phyloP scores from a whole-genome alignment of 2,797 vertebrate genomes.

The Sebastes cheni region DNA sequence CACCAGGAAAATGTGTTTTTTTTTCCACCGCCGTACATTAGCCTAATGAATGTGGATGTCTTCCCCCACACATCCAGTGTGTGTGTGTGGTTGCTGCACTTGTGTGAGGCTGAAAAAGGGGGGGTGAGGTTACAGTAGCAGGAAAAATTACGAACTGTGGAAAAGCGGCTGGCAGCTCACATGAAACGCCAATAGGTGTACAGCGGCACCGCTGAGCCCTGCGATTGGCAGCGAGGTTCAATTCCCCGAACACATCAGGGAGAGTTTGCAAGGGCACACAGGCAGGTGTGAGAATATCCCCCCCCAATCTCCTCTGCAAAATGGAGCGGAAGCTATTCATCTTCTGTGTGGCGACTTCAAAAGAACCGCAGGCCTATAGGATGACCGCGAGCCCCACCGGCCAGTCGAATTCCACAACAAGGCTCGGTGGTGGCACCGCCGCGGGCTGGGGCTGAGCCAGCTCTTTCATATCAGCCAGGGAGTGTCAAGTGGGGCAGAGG shows the following conservation, averaged over 20 bases:
- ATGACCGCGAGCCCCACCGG: slow-evolving; percentile 5
- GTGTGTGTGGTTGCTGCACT: slow-evolving; percentile 9
- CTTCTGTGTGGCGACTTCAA: slow-evolving; percentile 59
- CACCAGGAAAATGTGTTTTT: slow-evolving; percentile 66
- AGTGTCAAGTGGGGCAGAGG: slow-evolving; percentile 38
- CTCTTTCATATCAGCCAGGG: slow-evolving; percentile 52
- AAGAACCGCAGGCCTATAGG: slow-evolving; percentile 40
- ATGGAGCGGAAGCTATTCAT: slow-evolving; percentile 47
- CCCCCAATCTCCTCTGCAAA: slow-evolving; percentile 37
- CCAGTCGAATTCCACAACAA: slow-evolving; percentile 28
- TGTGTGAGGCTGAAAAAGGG: slow-evolving; percentile 27
- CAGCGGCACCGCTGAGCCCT: slow-evolving; percentile 14
- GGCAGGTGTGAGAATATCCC: slow-evolving; percentile 65
- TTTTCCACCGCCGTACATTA: slow-evolving; percentile 74
- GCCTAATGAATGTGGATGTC: slow-evolving; percentile 81
- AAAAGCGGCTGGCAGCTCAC: slow-evolving; percentile 50
- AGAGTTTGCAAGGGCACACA: slow-evolving; percentile 57
- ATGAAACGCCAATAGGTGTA: slow-evolving; percentile 41
- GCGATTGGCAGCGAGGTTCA: slow-evolving; percentile 57
- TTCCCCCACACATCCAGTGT: slow-evolving; percentile 41
- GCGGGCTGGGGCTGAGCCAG: slow-evolving; percentile 40
- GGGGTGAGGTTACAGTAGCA: slow-evolving; percentile 28
- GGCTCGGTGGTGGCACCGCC: slow-evolving; percentile 9
- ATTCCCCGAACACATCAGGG: slow-evolving; percentile 51
- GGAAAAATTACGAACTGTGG: slow-evolving; percentile 38